Percentiles rank a stretch among this genome's conserved stretches.
Conservation (phyloP, 2,113 vertebrate species). For the Eptesicus fuscus region DNA sequence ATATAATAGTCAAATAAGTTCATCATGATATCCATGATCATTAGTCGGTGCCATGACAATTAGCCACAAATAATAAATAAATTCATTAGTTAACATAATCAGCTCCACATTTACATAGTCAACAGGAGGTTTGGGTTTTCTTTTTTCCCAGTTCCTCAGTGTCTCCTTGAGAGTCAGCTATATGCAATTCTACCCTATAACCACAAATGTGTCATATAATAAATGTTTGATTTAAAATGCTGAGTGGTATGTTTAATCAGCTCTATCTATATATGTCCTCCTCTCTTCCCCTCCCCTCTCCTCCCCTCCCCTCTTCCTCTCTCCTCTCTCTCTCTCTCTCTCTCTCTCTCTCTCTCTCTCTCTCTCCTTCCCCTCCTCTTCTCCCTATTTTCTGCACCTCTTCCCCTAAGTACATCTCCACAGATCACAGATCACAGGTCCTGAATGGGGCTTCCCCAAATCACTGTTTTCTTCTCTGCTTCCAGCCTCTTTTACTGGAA, state of each 20-base stretch:
- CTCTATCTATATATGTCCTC: not conserved
- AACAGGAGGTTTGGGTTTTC: not conserved
- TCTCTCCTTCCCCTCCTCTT: no score
- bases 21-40: not conserved
- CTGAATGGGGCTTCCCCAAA: not conserved
- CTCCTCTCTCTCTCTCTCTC: not conserved
- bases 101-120: not conserved
- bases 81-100: slow-evolving; percentile 24
- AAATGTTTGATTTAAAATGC: not conserved
- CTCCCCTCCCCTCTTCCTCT: not conserved
- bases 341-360: no score
- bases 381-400: not conserved
- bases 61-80: not conserved
- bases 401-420: not conserved
- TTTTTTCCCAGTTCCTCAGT: not conserved
- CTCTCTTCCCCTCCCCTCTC: not conserved
- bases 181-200: not conserved
- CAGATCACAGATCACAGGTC: not conserved
- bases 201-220: not conserved
- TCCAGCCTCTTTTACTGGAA: not conserved
- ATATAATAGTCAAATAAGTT: not conserved
- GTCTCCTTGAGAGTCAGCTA: not conserved
- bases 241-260: not conserved
- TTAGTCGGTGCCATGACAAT: not conserved
- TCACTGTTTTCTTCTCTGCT: not conserved